Percentiles rank a stretch among this genome's conserved stretches.
phyloP scores from a whole-genome alignment of 2,113 vertebrate genomes.

The Falcunculus frontatus region DNA sequence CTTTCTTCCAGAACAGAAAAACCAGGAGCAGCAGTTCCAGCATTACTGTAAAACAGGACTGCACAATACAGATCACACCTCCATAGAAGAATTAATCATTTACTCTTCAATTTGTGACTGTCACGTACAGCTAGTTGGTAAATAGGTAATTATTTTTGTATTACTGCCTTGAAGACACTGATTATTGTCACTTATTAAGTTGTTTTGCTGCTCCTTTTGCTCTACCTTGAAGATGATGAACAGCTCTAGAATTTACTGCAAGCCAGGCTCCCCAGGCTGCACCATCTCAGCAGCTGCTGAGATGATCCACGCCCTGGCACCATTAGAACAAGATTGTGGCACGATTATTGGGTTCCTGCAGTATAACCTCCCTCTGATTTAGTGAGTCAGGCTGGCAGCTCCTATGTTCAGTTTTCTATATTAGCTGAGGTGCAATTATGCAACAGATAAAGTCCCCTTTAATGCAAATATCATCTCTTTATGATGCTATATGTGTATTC shows the following conservation, averaged over 20 bases:
- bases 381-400: background rate
- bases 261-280: background rate
- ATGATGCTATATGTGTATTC: background rate
- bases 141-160: background rate
- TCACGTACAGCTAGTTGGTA: background rate
- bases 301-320: background rate
- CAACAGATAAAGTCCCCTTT: background rate
- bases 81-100: background rate
- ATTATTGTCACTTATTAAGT: background rate
- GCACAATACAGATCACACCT: background rate
- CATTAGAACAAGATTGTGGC: background rate
- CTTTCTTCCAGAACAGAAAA: background rate
- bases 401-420: background rate
- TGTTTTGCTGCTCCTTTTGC: background rate
- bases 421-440: background rate
- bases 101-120: background rate
- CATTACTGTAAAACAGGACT: background rate
- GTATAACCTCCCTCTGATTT: background rate
- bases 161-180: background rate
- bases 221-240: background rate
- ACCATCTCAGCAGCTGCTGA: background rate
- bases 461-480: constrained; percentile 20
- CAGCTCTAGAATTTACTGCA: background rate
- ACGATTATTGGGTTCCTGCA: background rate
- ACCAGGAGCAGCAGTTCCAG: background rate